Evolutionary conservation across 2,888 invertebrate genomes (phyloP), one percentile per base, ranked within the genome.

Genomic region (Metallyticus violacea): DNA sequence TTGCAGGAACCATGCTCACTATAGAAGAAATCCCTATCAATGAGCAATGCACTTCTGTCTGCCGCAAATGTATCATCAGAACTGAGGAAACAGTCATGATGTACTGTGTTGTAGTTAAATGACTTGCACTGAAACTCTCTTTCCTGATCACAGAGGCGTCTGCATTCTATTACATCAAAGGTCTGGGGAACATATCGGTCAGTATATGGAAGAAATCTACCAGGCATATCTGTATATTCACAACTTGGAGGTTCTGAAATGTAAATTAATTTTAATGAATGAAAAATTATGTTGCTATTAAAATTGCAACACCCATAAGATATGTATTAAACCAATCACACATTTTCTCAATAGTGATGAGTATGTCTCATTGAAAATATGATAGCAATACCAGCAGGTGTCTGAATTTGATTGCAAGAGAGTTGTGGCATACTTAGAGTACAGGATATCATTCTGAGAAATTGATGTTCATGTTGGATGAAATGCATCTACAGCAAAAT

Each of bases 1-100:
- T 91, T 92, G 89, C 92, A 92, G 76, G 91, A 90, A 30, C 91
- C 91, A 79, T 91, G 90, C 88, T 92, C 92, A 80, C 91, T 91
- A 89, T 91, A 92, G 88, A 91, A 91, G 88, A 91, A 92, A 87
- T 91, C 91, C 2, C 91, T 89, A 88, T 92, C 91, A 7, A 90
- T 89, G 26, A 91, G 89, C 15, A 91, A 88, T 4, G 91, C 90
- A 30, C 89, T 89, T 1, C 89, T 88, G 81, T 91, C 91, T 15
- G 91, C 90, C 7, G 91, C 90, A 86, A 90, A 90, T 7, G 91
- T 91, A 88, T 92, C 92, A 89, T 92, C 92, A 3, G 91, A 91
- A 87, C 91, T 92, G 77, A 92, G 90, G 27, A 91, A 90, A 89
- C 92, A 92, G 81, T 92, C 91, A 5, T 91, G 87, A 62, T 90